Evolutionary conservation across 92 coral and sea anemone genomes (phyloP), one percentile per base, ranked within the genome.

Genomic region (Epizoanthus scotinus): DNA sequence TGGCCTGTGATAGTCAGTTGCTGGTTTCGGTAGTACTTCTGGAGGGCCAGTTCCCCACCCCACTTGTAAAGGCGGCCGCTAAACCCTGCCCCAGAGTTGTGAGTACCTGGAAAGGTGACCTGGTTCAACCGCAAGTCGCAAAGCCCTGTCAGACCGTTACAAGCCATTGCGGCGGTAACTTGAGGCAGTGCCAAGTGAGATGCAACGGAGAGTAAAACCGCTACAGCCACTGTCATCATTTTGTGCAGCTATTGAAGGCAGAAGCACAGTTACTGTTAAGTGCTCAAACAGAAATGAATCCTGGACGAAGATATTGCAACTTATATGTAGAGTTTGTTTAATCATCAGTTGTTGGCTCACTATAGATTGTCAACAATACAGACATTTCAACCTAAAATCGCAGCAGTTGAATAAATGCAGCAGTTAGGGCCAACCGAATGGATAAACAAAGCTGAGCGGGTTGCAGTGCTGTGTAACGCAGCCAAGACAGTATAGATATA

Each of bases 51-150:
- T 1, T 67, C 14, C 2, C 81, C 81, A 17, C 56, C 42, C 81
- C 81, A 86, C 24, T 82, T 83, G 66, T 82, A 67, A 34, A 89
- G 84, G 20, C 25, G 24, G 57, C 93, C 93, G 65, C 83, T 86
- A 64, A 89, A 89, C 18, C 92, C 92, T 0, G 93, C 73, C 67
- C 86, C 90, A 1, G 90, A 83, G 63, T 89, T 89, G 80, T 89
- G 93, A 21, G 78, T 86, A 2, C 90, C 93, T 26, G 93, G 87
- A 44, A 86, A 89, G 8, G 93, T 89, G 6, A 66, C 85, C 53
- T 89, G 85, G 62, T 82, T 28, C 3, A 89, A 57, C 22, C 53
- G 61, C n/a, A 89, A 68, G 56, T 70, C 82, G 27, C 92, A 89
- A 26, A 89, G 86, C 36, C 69, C 84, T 15, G 52, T 42, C 86